Base-by-base conservation (phyloP, 1,140 invertebrate species). In the Aphelinus atriplicis region DNA sequence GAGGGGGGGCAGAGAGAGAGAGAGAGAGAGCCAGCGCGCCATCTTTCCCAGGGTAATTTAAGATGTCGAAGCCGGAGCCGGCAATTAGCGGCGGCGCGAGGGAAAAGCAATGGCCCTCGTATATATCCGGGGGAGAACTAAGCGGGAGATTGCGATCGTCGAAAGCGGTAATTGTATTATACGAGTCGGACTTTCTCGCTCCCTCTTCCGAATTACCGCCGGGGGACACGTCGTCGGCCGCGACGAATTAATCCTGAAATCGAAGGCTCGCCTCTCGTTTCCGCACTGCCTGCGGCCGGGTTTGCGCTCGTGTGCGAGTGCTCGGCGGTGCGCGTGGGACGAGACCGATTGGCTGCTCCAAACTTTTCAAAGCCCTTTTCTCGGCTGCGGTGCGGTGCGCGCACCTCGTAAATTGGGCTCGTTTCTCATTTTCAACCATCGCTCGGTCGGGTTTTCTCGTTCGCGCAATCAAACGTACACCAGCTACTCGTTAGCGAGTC, bases 191-290 rank as follows among this genome's bases (percentile, higher is more conserved):
- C 47, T 56, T 56, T 56, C 69, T 53, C 57, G 2, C 57, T 71
- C 45, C 51, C 66, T 70, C 51, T 46, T 73, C 71, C 68, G 62
- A 76, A 80, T 77, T 80, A 79, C 80, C 77, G 75, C 57, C 46
- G 56, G 67, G 66, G 77, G 77, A 57, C 61, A 58, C 43, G 60
- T 2, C 7, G 7, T 53, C 51, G 42, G 47, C 43, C 66, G 51
- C 7, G 55, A 75, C 61, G 67, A 78, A 76, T 80, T 77, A 77
- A 79, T 77, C 76, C 71, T 69, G 73, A 79, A 79, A 78, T 78
- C 78, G 78, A 80, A 80, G 78, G 77, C 75, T 77, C 26, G 26
- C 26, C 26, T 26, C 26, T 26, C 26, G 26, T 26, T 26, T 79
- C 71, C 72, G 64, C 74, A 78, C 79, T 78, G 73, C 67, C 72